Evolutionary conservation across 2,113 vertebrate genomes (phyloP).

Genomic region (Manacus vitellinus): DNA sequence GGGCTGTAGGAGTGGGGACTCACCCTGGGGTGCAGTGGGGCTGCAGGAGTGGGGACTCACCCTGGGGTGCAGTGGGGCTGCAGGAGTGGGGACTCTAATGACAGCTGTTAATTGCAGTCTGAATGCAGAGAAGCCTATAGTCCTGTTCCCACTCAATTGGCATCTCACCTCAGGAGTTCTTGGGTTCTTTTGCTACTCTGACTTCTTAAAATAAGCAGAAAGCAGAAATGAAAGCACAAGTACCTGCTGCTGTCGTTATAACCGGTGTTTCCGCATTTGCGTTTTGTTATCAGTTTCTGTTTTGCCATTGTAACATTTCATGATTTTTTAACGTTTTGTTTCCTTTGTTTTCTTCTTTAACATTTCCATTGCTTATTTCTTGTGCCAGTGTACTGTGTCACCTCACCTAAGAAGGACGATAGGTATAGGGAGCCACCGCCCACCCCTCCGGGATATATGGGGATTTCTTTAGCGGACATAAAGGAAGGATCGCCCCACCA

Average conservation of each 20-base stretch:
- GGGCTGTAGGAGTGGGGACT: neutral
- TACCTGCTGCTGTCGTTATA: conserved; percentile 69
- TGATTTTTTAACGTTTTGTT: conserved; percentile 76
- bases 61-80: neutral
- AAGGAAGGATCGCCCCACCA: conserved; percentile 82
- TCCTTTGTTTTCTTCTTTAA: conserved; percentile 77
- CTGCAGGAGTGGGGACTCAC: too few relatives aligned
- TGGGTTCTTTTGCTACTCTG: neutral
- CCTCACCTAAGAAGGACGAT: conserved; percentile 93
- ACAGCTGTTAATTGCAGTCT: neutral
- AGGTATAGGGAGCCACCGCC: conserved; percentile 95
- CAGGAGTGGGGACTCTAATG: accelerated
- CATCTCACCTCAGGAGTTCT: neutral
- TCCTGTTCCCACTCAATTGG: neutral
- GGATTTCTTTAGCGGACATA: conserved; percentile 91
- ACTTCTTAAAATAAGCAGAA: neutral
- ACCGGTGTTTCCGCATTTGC: conserved; percentile 70
- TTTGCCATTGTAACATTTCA: conserved; percentile 79
- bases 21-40: neutral
- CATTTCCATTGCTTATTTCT: conserved; percentile 79
- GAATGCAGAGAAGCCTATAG: neutral
- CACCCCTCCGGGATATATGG: conserved; percentile 96
- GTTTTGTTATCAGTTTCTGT: conserved; percentile 75
- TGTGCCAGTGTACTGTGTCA: conserved; percentile 96
- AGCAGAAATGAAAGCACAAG: conserved; percentile 6